Conservation (phyloP, 2,113 vertebrate genomes). For the Bubo bubo region DNA sequence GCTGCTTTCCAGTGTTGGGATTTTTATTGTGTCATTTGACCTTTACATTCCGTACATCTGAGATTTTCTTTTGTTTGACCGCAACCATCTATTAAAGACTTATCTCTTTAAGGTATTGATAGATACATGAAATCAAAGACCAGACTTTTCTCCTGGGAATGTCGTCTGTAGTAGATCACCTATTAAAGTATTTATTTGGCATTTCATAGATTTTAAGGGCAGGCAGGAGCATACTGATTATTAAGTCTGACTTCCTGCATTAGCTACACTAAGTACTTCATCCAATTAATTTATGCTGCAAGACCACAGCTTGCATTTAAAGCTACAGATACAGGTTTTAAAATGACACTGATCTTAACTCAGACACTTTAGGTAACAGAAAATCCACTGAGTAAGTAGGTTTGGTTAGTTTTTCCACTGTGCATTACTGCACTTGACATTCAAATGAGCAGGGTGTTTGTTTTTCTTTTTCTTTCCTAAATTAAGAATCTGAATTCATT, state of each 20-base stretch:
- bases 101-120: slow-evolving; percentile 40
- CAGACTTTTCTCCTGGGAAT: slow-evolving; percentile 28
- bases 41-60: not conserved
- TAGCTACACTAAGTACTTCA: not conserved
- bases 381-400: not conserved
- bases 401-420: not conserved
- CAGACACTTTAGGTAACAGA: not conserved
- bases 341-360: not conserved
- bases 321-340: not conserved
- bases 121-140: slow-evolving; percentile 42
- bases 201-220: slow-evolving; percentile 34
- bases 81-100: not conserved
- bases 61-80: slow-evolving; percentile 8
- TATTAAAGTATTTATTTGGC: slow-evolving; percentile 27
- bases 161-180: not conserved
- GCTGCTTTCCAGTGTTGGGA: not conserved
- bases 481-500: not conserved
- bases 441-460: not conserved
- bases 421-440: not conserved
- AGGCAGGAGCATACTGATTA: not conserved
- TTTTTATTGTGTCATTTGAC: slow-evolving; percentile 46
- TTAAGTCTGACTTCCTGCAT: slow-evolving; percentile 33
- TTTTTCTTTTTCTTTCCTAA: not conserved
- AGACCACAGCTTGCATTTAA: not conserved
- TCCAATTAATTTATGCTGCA: slow-evolving; percentile 17